Evolutionary conservation across 2,888 invertebrate species (phyloP).

Genomic region (Watsonalla binaria): DNA sequence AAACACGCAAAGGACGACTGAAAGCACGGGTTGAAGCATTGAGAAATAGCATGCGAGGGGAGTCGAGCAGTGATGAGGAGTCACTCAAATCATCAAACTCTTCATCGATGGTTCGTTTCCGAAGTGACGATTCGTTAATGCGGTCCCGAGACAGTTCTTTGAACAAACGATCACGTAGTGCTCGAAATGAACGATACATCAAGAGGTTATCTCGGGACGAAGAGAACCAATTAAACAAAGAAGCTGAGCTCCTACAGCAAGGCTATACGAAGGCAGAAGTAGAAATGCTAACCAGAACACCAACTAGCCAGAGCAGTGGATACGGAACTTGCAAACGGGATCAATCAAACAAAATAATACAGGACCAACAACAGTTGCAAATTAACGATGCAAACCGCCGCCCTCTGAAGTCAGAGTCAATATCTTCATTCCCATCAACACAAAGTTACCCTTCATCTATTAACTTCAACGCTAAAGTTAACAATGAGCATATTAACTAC

Average conservation of each 20-base stretch:
- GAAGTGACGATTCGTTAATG: constrained; percentile 84
- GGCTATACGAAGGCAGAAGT: constrained; percentile 74
- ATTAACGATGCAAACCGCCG: constrained; percentile 52
- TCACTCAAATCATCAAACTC: constrained; percentile 82
- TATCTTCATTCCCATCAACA: constrained; percentile 74
- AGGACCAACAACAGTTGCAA: constrained; percentile 38
- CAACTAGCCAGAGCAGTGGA: constrained; percentile 72
- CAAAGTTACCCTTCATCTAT: constrained; percentile 76
- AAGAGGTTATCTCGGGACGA: constrained; percentile 86
- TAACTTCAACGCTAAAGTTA: constrained; percentile 76
- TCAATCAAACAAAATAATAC: constrained; percentile 65
- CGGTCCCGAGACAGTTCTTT: constrained; percentile 78
- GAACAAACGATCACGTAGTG: constrained; percentile 83
- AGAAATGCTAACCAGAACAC: constrained; percentile 75
- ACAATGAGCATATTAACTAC: constrained; percentile 75
- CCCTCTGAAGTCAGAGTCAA: constrained; percentile 69
- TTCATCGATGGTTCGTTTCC: constrained; percentile 81
- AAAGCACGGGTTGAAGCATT: constrained; percentile 84
- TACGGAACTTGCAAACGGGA: constrained; percentile 71
- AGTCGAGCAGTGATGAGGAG: constrained; percentile 86
- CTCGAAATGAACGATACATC: constrained; percentile 89
- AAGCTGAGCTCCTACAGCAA: constrained; percentile 73
- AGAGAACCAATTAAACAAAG: constrained; percentile 77
- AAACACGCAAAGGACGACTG: constrained; percentile 77
- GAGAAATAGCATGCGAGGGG: constrained; percentile 79